phyloP scores from a whole-genome alignment of 2,113 vertebrate species.

The Sitta europaea region DNA sequence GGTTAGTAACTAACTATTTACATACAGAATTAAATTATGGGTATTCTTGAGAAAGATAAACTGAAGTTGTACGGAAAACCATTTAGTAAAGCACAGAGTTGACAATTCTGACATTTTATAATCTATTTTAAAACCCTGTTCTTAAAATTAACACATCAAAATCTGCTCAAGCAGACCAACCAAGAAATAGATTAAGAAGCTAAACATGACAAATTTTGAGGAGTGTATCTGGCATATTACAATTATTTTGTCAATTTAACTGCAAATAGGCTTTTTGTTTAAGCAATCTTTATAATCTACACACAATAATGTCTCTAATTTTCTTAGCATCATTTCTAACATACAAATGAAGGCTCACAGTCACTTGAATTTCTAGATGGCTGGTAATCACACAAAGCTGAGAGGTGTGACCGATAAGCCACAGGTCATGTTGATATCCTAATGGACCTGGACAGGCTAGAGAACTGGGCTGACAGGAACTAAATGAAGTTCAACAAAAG shows the following conservation, averaged over 20 bases:
- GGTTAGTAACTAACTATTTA: background rate
- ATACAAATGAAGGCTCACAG: background rate
- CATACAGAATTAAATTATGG: background rate
- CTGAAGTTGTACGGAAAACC: background rate
- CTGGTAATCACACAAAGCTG: background rate
- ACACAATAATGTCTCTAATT: background rate
- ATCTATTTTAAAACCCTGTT: background rate
- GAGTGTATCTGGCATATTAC: background rate
- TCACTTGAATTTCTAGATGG: background rate
- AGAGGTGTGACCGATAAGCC: background rate
- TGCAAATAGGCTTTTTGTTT: background rate
- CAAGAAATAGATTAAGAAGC: background rate
- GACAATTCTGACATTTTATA: background rate
- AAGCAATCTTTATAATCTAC: background rate
- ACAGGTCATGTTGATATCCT: background rate
- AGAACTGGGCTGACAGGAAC: background rate
- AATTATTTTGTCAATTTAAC: background rate
- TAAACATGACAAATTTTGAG: background rate
- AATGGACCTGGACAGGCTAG: background rate
- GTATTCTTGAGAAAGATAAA: background rate
- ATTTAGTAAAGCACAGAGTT: background rate
- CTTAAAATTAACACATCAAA: background rate
- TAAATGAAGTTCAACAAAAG: background rate
- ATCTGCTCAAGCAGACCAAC: background rate
- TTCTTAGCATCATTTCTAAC: background rate